Percentiles rank a stretch among this genome's conserved stretches.
phyloP scores from a whole-genome alignment of 1,140 invertebrate genomes.

The Littorina saxatilis region DNA sequence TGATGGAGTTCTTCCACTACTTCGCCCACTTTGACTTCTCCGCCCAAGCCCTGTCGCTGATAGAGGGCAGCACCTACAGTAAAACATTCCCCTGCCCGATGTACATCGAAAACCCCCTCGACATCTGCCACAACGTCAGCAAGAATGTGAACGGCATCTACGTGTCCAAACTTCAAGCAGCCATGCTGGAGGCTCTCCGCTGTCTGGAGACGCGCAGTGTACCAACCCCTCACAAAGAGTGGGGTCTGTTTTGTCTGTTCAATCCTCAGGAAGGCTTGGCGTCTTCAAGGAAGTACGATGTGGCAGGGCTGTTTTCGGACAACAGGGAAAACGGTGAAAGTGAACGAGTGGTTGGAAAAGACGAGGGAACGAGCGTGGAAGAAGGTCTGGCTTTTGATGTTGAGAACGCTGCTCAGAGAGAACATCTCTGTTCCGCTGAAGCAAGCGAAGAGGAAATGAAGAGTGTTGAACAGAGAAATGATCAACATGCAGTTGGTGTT shows the following conservation, averaged over 20 bases:
- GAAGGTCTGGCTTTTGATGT: not conserved
- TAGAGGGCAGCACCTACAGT: conserved; percentile 3
- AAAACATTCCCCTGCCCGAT: not conserved
- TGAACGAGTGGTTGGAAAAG: not conserved
- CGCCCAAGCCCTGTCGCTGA: conserved; percentile 20
- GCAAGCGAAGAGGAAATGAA: no score
- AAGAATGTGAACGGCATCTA: not conserved
- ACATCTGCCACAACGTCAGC: conserved; percentile 21
- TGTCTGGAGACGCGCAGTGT: conserved; percentile 16
- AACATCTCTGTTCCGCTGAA: not conserved
- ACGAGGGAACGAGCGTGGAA: not conserved
- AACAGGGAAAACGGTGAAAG: not conserved
- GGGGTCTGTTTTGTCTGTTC: conserved; percentile 27
- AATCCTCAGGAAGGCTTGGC: not conserved
- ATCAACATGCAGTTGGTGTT: no score
- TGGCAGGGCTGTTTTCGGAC: conserved; percentile 1
- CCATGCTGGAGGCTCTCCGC: conserved; percentile 22
- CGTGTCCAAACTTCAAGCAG: not conserved
- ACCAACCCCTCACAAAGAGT: not conserved
- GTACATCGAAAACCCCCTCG: conserved; percentile 31
- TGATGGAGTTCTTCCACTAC: conserved; percentile 31
- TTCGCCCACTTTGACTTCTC: conserved; percentile 27
- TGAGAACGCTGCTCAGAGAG: not conserved
- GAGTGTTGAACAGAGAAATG: no score
- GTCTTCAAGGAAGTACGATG: not conserved